Conservation (phyloP, 2,888 invertebrate genomes). For the Dicyrtoma fusca region DNA sequence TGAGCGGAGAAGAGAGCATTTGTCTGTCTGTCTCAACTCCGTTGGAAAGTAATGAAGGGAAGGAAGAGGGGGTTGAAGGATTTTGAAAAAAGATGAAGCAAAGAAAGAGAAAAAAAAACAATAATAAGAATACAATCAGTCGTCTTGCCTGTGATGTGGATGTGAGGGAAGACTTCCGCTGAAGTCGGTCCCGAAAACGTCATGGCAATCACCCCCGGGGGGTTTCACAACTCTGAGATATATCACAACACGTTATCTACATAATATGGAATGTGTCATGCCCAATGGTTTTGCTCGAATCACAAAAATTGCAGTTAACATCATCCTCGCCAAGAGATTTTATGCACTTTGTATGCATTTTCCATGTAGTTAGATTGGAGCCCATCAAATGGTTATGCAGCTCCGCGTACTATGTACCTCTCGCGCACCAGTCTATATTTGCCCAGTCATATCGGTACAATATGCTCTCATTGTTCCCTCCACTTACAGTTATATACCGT, state of each 20-base stretch:
- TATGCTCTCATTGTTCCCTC: too few species aligned
- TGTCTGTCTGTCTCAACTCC: too few species aligned
- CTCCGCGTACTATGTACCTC: too few species aligned
- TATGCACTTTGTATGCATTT: not conserved
- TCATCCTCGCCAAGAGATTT: not conserved
- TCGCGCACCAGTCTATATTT: too few species aligned
- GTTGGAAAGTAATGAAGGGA: not conserved
- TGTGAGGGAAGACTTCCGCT: conserved; percentile 57
- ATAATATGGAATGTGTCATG: conserved; percentile 34
- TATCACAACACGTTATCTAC: conserved; percentile 32
- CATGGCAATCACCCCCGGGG: conserved; percentile 58
- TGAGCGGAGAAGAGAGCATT: not conserved
- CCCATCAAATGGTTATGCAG: too few species aligned
- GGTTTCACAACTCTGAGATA: conserved; percentile 57
- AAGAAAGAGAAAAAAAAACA: not conserved
- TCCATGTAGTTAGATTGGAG: not conserved
- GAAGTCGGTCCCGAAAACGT: conserved; percentile 58
- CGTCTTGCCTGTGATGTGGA: conserved; percentile 59
- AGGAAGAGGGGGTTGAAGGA: not conserved
- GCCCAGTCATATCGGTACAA: too few species aligned
- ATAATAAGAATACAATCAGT: conserved; percentile 19
- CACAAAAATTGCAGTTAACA: conserved; percentile 27
- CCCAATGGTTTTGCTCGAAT: conserved; percentile 25
- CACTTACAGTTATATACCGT: too few species aligned
- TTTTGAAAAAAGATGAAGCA: not conserved